Evolutionary conservation across 1,140 invertebrate genomes (phyloP).

Genomic region (Cyclargus thomasi): DNA sequence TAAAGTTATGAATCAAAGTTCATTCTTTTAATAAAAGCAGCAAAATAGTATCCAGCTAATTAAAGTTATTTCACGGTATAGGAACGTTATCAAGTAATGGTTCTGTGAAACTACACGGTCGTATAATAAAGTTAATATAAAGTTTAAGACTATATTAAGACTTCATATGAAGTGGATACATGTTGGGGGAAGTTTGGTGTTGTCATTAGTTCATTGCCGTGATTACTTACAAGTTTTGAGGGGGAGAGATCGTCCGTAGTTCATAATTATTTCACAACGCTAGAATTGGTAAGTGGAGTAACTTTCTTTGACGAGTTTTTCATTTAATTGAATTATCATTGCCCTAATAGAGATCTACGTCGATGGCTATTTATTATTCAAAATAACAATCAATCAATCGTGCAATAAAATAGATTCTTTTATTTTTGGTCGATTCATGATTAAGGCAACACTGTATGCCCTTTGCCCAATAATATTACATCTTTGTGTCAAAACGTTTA

Average conservation of each 20-base stretch:
- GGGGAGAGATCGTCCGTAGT: conserved; percentile 28
- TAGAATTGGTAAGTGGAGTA: conserved; percentile 24
- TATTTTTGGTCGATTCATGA: too few relatives aligned
- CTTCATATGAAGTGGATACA: conserved; percentile 13
- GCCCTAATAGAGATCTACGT: neutral
- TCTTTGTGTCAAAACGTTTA: too few relatives aligned
- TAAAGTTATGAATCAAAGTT: too few relatives aligned
- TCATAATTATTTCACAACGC: conserved; percentile 64
- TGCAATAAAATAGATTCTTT: too few relatives aligned
- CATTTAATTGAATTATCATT: neutral
- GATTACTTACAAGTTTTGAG: conserved; percentile 47
- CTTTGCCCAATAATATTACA: too few relatives aligned
- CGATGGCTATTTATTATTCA: too few relatives aligned
- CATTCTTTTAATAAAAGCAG: neutral
- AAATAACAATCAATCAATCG: too few relatives aligned
- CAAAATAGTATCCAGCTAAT: neutral
- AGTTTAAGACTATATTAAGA: conserved; percentile 10
- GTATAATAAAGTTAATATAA: conserved; percentile 9
- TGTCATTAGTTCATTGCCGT: conserved; percentile 64
- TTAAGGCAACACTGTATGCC: too few relatives aligned
- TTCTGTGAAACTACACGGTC: neutral
- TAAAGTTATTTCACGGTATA: neutral
- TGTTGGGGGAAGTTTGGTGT: conserved; percentile 42
- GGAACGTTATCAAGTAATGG: neutral
- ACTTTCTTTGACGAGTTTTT: neutral